These are phyloP conservation scores for Julus scanicus DNA, from an alignment of 2,888 invertebrate genomes.

Conservation along the genomic window DNA sequence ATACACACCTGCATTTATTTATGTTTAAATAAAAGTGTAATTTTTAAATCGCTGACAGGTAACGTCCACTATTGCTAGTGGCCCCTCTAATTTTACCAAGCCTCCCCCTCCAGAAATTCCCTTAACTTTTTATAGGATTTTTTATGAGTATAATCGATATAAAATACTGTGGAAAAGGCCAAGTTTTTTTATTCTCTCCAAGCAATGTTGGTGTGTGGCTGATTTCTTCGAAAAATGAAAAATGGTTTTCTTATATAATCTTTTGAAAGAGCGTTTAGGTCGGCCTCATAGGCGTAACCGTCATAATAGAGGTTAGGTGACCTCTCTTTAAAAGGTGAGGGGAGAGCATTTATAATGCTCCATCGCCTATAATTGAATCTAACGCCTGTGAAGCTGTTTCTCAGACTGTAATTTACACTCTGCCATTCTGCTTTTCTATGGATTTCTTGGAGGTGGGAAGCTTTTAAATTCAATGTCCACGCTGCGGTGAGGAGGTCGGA, in stretches of 20 bases:
- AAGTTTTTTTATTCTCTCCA: not conserved
- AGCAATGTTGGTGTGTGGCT: constrained; percentile 18
- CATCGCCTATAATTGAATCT: constrained; percentile 42
- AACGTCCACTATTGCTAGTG: too few species aligned
- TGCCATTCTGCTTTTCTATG: constrained; percentile 6
- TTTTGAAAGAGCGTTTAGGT: constrained; percentile 39
- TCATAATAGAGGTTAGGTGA: constrained; percentile 8
- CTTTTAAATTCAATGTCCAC: constrained; percentile 32
- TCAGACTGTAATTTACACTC: constrained; percentile 28
- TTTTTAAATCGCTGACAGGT: too few species aligned
- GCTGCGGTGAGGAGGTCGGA: constrained; percentile 37
- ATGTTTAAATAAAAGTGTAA: too few species aligned
- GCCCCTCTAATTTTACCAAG: not conserved
- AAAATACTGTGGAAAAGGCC: constrained; percentile 10
- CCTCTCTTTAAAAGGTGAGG: constrained; percentile 42
- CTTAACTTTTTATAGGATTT: not conserved
- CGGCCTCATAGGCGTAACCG: constrained; percentile 42
- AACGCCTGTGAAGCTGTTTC: constrained; percentile 22
- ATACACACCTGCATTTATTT: too few species aligned
- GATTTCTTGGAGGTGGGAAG: constrained; percentile 27
- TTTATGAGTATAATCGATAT: constrained; percentile 10
- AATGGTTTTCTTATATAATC: constrained; percentile 42
- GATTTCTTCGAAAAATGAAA: constrained; percentile 36
- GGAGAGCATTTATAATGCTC: constrained; percentile 42
- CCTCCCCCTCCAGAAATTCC: not conserved